phyloP scores from a whole-genome alignment of 2,888 invertebrate genomes.

The Lasioglossum calceatum region DNA sequence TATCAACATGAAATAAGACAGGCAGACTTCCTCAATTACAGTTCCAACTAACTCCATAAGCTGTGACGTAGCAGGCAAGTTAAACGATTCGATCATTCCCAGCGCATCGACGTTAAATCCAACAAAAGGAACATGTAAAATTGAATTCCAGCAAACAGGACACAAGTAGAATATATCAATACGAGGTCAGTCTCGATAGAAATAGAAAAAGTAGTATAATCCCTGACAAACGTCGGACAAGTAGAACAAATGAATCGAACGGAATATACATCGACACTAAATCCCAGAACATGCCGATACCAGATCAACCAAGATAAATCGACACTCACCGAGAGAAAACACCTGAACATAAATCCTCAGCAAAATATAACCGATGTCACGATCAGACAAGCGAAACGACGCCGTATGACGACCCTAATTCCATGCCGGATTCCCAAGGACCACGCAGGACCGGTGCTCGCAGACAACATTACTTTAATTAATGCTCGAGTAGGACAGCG shows the following conservation, averaged over 20 bases:
- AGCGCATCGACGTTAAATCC: neutral
- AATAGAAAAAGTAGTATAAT: neutral
- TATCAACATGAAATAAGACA: neutral
- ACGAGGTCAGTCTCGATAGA: neutral
- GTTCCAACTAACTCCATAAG: neutral
- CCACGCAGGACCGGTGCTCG: neutral
- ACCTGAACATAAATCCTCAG: neutral
- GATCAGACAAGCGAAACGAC: neutral
- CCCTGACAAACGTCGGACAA: neutral
- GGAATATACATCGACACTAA: neutral
- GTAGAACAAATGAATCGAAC: neutral
- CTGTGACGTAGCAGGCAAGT: neutral
- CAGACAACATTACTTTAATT: constrained; percentile 7
- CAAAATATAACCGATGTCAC: neutral
- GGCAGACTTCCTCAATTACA: neutral
- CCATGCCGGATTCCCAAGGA: neutral
- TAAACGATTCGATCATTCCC: neutral
- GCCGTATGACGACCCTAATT: neutral
- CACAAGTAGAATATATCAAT: neutral
- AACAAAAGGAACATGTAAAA: neutral
- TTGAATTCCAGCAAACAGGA: neutral
- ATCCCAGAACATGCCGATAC: neutral
- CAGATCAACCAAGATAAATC: neutral
- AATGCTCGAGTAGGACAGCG: neutral
- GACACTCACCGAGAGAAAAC: neutral